Conservation (phyloP, 2,113 vertebrate genomes). For the Thryonomys swinderianus region DNA sequence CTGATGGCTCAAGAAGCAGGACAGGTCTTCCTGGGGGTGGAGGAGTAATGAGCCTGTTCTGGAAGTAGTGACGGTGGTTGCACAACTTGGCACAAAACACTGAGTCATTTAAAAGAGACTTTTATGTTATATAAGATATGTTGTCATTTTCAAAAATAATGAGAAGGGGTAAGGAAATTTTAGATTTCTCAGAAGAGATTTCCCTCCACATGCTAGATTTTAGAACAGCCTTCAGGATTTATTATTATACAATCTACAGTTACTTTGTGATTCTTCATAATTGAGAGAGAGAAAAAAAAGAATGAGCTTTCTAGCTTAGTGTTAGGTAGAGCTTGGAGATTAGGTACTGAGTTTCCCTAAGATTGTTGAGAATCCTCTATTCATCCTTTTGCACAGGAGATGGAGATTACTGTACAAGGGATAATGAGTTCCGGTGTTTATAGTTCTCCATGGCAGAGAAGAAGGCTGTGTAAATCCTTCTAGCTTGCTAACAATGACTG, state of each 20-base stretch:
- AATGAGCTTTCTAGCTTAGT: not conserved
- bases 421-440: not conserved
- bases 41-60: not conserved
- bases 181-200: not conserved
- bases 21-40: not conserved
- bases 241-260: not conserved
- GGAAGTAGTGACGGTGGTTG: not conserved
- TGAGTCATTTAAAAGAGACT: not conserved
- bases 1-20: not conserved
- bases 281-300: slow-evolving; percentile 20
- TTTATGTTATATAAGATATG: not conserved
- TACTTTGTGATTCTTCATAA: slow-evolving; percentile 6
- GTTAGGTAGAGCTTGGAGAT: not conserved
- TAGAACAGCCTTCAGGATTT: not conserved
- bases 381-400: not conserved
- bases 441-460: not conserved
- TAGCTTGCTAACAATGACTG: not conserved
- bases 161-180: not conserved
- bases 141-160: not conserved
- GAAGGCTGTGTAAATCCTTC: not conserved
- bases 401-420: slow-evolving; percentile 1
- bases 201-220: not conserved
- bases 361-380: not conserved
- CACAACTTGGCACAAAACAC: not conserved
- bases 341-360: not conserved